Evolutionary conservation across 2,888 invertebrate species (phyloP).

Genomic region (Drosophila monieri): DNA sequence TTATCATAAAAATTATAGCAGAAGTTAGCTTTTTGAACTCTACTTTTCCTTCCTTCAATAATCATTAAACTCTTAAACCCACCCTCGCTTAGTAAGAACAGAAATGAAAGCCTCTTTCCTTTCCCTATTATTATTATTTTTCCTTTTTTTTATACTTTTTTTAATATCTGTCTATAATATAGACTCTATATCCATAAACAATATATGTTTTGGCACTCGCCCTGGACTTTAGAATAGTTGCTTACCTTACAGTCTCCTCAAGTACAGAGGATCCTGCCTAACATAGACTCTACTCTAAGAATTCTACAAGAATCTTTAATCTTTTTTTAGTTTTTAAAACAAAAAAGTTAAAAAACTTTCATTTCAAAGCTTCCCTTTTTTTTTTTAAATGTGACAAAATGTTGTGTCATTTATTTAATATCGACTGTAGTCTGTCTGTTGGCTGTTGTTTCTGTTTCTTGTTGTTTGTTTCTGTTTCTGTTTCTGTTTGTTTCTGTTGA

Average conservation of each 20-base stretch:
- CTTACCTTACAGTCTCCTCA: constrained; percentile 19
- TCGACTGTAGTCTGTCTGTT: constrained; percentile 11
- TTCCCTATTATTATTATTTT: background rate
- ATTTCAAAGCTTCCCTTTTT: too few relatives aligned
- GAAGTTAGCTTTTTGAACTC: too few relatives aligned
- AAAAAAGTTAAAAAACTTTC: too few relatives aligned
- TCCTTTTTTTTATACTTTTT: background rate
- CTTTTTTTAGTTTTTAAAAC: too few relatives aligned
- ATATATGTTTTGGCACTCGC: constrained; percentile 36
- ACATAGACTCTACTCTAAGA: too few relatives aligned
- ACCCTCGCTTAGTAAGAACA: constrained; percentile 20
- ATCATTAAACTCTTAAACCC: constrained; percentile 35
- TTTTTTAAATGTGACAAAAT: background rate
- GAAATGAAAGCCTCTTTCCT: constrained; percentile 25
- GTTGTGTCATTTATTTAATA: background rate
- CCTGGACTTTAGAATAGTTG: constrained; percentile 32
- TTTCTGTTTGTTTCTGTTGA: constrained; percentile 15
- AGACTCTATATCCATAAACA: background rate
- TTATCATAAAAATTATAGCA: too few relatives aligned
- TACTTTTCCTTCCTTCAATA: too few relatives aligned
- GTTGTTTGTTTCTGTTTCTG: constrained; percentile 11
- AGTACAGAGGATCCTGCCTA: constrained; percentile 5
- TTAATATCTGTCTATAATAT: background rate
- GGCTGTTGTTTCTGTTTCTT: background rate
- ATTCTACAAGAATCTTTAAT: too few relatives aligned